phyloP scores from a whole-genome alignment of 1,140 invertebrate species.

The Procambarus clarkii region DNA sequence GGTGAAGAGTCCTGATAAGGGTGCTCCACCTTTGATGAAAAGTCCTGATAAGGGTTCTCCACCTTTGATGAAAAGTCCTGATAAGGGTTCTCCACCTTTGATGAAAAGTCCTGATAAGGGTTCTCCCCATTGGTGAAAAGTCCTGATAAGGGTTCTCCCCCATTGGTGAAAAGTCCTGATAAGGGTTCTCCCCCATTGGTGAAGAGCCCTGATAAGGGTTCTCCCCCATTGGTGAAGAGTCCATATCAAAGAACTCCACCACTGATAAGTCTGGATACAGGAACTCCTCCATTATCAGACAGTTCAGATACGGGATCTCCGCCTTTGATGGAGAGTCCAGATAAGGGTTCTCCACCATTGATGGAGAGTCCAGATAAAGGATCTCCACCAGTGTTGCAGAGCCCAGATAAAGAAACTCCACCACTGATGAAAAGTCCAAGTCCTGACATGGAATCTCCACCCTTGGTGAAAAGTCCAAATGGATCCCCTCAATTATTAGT shows the following conservation, averaged over 20 bases:
- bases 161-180: conserved; percentile 31
- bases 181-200: neutral
- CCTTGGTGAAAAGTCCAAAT: conserved; percentile 11
- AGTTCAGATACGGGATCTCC: conserved; percentile 41
- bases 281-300: neutral
- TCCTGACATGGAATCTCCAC: conserved; percentile 22
- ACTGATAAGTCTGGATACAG: neutral
- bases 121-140: conserved; percentile 18
- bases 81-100: conserved; percentile 3
- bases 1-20: conserved; percentile 51
- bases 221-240: conserved; percentile 31
- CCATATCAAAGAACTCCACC: neutral
- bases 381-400: conserved; percentile 1
- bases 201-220: conserved; percentile 13
- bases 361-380: conserved; percentile 18
- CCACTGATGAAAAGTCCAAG: conserved; percentile 58
- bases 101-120: conserved; percentile 44
- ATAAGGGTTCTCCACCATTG: conserved; percentile 15
- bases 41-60: conserved; percentile 22
- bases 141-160: conserved; percentile 1
- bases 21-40: neutral
- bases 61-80: neutral
- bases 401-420: neutral
- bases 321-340: conserved; percentile 54
- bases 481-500: conserved; percentile 12